These are phyloP conservation scores for Acromyrmex charruanus DNA, from an alignment of 1,140 invertebrate genomes.

Conservation along the genomic window DNA sequence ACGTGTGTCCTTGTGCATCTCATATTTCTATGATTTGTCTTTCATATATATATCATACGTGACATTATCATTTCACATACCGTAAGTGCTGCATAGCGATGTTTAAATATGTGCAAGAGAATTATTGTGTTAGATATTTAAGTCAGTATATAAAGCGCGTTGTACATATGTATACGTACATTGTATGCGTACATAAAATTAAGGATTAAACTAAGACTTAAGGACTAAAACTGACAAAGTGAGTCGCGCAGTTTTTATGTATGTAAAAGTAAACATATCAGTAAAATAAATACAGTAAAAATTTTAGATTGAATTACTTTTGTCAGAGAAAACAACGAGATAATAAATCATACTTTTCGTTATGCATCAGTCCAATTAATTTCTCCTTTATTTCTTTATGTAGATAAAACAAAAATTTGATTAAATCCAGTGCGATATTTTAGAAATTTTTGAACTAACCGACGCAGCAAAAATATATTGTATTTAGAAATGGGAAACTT, in stretches of 20 bases:
- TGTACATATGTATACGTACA: not conserved
- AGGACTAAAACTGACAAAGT: not conserved
- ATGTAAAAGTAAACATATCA: too few species aligned
- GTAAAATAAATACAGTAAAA: not conserved
- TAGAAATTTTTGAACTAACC: slow-evolving; percentile 7
- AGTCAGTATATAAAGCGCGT: not conserved
- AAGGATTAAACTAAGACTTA: not conserved
- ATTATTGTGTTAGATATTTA: slow-evolving; percentile 9
- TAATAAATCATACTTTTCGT: not conserved
- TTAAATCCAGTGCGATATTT: not conserved
- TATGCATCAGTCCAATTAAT: not conserved
- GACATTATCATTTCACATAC: slow-evolving; percentile 38
- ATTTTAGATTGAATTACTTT: not conserved
- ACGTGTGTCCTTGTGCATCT: not conserved
- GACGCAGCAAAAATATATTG: not conserved
- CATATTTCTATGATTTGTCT: slow-evolving; percentile 9
- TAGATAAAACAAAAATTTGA: not conserved
- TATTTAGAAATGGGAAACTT: slow-evolving; percentile 32
- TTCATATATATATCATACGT: slow-evolving; percentile 8
- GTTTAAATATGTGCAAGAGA: slow-evolving; percentile 43
- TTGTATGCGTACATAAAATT: too few species aligned
- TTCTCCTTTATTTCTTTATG: not conserved
- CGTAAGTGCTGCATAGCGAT: slow-evolving; percentile 23
- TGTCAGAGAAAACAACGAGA: not conserved
- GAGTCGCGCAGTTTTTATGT: not conserved